Percentiles rank a stretch among this genome's conserved stretches.
These are phyloP conservation scores for Epinotia ramella DNA, from an alignment of 2,888 invertebrate genomes.

Conservation along the genomic window DNA sequence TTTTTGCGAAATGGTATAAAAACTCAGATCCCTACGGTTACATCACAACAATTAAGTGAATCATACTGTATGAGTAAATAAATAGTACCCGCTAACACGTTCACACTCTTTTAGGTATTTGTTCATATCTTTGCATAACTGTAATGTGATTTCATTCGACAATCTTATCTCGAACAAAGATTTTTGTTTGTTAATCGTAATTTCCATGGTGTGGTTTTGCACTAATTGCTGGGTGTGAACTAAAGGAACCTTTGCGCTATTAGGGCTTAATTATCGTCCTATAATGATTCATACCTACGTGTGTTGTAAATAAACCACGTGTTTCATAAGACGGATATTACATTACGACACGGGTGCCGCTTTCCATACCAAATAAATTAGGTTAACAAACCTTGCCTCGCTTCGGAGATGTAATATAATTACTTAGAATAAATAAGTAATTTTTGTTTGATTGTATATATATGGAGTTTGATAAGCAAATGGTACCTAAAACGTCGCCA, in stretches of 20 bases:
- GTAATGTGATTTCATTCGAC: conserved; percentile 38
- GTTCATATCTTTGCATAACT: conserved; percentile 52
- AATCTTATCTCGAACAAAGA: conserved; percentile 51
- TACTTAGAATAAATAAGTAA: conserved; percentile 27
- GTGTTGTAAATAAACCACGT: conserved; percentile 42
- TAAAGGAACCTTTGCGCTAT: conserved; percentile 59
- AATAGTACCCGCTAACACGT: conserved; percentile 31
- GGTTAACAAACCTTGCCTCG: conserved; percentile 38
- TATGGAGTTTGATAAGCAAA: conserved; percentile 14
- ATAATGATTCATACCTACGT: conserved; percentile 53
- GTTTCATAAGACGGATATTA: conserved; percentile 37
- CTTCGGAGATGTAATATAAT: conserved; percentile 26
- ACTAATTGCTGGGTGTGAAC: conserved; percentile 57
- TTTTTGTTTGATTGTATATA: conserved; percentile 27
- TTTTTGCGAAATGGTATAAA: conserved; percentile 37
- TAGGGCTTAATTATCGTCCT: conserved; percentile 63
- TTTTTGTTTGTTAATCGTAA: conserved; percentile 12
- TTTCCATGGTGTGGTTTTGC: conserved; percentile 33
- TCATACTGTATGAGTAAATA: conserved; percentile 51
- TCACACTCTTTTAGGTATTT: conserved; percentile 52
- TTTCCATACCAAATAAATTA: conserved; percentile 40
- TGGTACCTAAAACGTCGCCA: conserved; percentile 20
- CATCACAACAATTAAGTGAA: conserved; percentile 53
- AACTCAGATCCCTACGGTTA: conserved; percentile 30
- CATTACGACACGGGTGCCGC: conserved; percentile 26